A percentile compares a stretch with the other conserved stretches of the same genome.
Conservation (phyloP, 2,797 vertebrate genomes). For the Pempheris klunzingeri region DNA sequence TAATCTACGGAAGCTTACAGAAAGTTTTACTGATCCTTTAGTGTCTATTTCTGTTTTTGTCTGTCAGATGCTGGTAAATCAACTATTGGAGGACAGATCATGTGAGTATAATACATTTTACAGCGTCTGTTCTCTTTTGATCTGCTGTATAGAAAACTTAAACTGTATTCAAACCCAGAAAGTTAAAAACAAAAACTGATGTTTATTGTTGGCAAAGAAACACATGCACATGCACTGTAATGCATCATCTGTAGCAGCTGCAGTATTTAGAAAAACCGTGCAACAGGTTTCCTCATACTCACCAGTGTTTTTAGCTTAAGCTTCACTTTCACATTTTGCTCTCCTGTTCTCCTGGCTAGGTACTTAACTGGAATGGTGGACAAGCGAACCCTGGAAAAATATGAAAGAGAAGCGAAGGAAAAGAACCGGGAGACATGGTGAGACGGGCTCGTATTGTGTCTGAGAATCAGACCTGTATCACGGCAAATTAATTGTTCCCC, state of each 20-base stretch:
- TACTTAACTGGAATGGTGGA: conserved; percentile 99
- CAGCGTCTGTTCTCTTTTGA: neutral
- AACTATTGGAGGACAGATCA: conserved; percentile 99
- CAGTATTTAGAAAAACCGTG: neutral
- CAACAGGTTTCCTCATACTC: conserved; percentile 8
- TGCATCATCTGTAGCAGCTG: neutral
- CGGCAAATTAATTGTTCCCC: neutral
- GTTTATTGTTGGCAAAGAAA: neutral
- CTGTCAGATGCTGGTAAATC: conserved; percentile 96
- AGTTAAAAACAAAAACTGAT: neutral
- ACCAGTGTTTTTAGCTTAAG: neutral
- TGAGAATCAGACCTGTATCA: neutral
- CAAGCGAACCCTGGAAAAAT: conserved; percentile 99
- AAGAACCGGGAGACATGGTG: conserved; percentile 99
- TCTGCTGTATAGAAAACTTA: neutral
- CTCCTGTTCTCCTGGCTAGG: conserved; percentile 81
- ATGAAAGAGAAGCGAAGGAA: conserved; percentile 99
- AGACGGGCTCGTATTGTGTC: conserved; percentile 29
- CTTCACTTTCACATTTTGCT: neutral
- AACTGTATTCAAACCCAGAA: neutral
- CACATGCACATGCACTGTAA: neutral
- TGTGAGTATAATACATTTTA: conserved; percentile 87
- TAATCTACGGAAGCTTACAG: neutral
- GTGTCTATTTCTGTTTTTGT: conserved; percentile 8
- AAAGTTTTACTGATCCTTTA: neutral